Percentiles rank a stretch among this genome's conserved stretches.
phyloP scores from a whole-genome alignment of 2,797 vertebrate species.

The Lacerta bilineata region DNA sequence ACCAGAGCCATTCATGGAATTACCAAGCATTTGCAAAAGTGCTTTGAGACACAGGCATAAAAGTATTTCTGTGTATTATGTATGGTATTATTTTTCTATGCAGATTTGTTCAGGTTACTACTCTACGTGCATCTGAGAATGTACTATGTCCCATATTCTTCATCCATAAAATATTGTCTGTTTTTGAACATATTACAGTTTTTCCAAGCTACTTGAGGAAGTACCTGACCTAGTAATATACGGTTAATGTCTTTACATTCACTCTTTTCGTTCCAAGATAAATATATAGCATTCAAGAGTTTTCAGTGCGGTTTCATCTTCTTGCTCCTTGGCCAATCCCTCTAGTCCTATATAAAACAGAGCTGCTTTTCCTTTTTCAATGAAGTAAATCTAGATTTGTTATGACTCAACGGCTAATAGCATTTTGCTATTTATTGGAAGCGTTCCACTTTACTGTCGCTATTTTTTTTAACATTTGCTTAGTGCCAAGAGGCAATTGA shows the following conservation, averaged over 20 bases:
- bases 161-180: constrained; percentile 20
- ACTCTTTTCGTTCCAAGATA: constrained; percentile 38
- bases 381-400: constrained; percentile 34
- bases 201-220: constrained; percentile 47
- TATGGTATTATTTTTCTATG: constrained; percentile 14
- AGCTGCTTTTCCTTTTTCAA: neutral
- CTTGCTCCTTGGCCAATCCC: constrained; percentile 2
- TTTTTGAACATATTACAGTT: constrained; percentile 32
- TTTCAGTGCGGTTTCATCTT: constrained; percentile 33
- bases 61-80: neutral
- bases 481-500: neutral
- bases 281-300: constrained; percentile 31
- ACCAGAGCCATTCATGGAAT: neutral
- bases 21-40: constrained; percentile 16
- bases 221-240: constrained; percentile 33
- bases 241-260: constrained; percentile 30
- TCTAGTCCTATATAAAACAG: constrained; percentile 1
- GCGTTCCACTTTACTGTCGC: neutral
- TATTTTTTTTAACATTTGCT: neutral
- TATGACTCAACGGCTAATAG: neutral
- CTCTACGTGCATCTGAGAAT: constrained; percentile 34
- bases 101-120: neutral
- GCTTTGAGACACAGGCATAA: neutral
- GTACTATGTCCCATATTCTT: constrained; percentile 13
- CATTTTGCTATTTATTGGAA: neutral